A percentile compares a stretch with the other conserved stretches of the same genome.
These are phyloP conservation scores for Torymus texanus DNA, from an alignment of 2,888 invertebrate species.

Conservation along the genomic window DNA sequence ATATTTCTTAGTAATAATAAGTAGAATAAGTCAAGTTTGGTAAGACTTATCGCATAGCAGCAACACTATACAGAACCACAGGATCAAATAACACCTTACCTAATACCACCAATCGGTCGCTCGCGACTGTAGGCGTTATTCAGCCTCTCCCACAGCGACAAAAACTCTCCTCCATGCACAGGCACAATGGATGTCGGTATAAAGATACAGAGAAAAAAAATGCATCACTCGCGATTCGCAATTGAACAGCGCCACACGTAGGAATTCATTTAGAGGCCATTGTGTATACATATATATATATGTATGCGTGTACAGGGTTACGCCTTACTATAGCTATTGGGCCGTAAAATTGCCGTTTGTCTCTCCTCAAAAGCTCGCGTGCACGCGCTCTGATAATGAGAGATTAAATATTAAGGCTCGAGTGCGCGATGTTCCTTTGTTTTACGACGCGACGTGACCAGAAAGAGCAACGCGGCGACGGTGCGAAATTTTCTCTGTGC, in stretches of 20 bases:
- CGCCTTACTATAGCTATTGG: slow-evolving; percentile 27
- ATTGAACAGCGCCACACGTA: not conserved
- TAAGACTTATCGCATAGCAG: too few relatives aligned
- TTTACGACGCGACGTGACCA: slow-evolving; percentile 74
- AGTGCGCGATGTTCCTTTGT: slow-evolving; percentile 70
- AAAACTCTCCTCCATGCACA: too few relatives aligned
- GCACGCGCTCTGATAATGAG: slow-evolving; percentile 71
- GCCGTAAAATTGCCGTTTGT: slow-evolving; percentile 71
- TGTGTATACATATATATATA: too few relatives aligned
- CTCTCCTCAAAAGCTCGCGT: slow-evolving; percentile 68
- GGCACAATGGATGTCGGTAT: not conserved
- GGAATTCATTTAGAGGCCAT: slow-evolving; percentile 44
- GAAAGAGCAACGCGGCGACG: slow-evolving; percentile 73
- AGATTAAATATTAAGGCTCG: slow-evolving; percentile 73
- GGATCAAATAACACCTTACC: too few relatives aligned
- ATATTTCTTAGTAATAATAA: too few relatives aligned
- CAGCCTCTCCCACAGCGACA: not conserved
- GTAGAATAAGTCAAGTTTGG: too few relatives aligned
- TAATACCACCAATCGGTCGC: not conserved
- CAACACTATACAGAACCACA: too few relatives aligned
- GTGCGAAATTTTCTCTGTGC: slow-evolving; percentile 17
- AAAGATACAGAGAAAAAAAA: not conserved
- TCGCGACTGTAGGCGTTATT: not conserved
- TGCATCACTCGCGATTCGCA: slow-evolving; percentile 2
- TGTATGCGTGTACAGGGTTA: too few relatives aligned